Conservation (phyloP, 2,888 invertebrate genomes). For the Hololepta plana region DNA sequence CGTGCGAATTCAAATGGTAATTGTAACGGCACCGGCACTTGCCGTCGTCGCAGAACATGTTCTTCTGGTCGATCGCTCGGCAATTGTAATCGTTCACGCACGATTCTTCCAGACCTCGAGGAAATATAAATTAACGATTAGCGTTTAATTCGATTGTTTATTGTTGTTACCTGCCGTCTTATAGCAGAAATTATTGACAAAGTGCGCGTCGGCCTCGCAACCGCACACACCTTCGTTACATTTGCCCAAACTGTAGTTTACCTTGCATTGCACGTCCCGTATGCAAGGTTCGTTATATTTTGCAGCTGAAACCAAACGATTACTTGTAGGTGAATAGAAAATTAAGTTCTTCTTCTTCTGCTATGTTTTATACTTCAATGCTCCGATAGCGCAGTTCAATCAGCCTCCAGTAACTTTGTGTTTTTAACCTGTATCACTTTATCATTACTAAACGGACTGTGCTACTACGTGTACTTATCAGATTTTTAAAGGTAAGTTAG, state of each 20-base stretch:
- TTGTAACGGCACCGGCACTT: constrained; percentile 18
- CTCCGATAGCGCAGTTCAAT: not conserved
- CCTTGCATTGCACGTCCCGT: constrained; percentile 20
- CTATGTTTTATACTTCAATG: no score
- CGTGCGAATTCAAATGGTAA: constrained; percentile 15
- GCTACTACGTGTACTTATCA: no score
- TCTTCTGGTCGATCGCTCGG: constrained; percentile 15
- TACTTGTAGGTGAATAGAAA: not conserved
- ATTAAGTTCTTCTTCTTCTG: no score
- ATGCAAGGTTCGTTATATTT: constrained; percentile 17
- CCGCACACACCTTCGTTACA: constrained; percentile 16
- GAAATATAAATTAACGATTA: not conserved
- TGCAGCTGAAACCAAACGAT: constrained; percentile 14
- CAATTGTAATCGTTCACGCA: constrained; percentile 20
- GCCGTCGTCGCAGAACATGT: constrained; percentile 18
- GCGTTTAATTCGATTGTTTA: constrained; percentile 1
- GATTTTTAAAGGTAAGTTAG: no score
- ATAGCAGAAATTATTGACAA: constrained; percentile 17
- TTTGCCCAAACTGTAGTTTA: constrained; percentile 14
- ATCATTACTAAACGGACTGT: no score
- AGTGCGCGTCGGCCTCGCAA: constrained; percentile 17
- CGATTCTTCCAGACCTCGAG: constrained; percentile 18
- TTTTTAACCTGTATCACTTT: no score
- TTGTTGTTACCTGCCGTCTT: constrained; percentile 14
- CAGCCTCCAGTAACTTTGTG: not conserved